These are phyloP conservation scores for Paragorgia papillata DNA, from an alignment of 92 coral and sea anemone species.

Conservation along the genomic window DNA sequence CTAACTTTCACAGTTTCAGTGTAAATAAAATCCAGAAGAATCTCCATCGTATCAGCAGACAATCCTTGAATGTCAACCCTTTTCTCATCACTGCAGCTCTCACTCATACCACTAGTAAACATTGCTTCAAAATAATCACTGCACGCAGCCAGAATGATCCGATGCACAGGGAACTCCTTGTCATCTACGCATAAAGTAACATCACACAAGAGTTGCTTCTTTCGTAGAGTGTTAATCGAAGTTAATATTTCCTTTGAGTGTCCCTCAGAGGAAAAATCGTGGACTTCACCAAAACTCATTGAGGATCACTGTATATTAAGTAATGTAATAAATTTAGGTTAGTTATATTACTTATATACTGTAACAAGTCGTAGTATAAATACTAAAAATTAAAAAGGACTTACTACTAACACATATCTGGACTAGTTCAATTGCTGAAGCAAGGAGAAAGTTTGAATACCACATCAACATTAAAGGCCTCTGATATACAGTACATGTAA, in stretches of 20 bases:
- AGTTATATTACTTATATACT: no score
- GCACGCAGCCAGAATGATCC: slow-evolving; percentile 88
- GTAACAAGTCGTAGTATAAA: no score
- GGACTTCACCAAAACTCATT: slow-evolving; percentile 45
- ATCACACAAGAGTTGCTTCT: slow-evolving; percentile 78
- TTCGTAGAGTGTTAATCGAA: slow-evolving; percentile 80
- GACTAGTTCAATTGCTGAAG: no score
- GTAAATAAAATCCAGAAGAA: slow-evolving; percentile 88
- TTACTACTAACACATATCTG: no score
- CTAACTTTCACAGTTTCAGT: slow-evolving; percentile 96
- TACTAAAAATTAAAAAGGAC: no score
- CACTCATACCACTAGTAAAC: slow-evolving; percentile 94
- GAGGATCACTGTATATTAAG: not conserved
- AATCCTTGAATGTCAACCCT: slow-evolving; percentile 72
- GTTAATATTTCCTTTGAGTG: slow-evolving; percentile 82
- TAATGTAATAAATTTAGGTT: not conserved
- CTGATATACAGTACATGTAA: no score
- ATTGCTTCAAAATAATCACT: slow-evolving; percentile 97
- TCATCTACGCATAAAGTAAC: slow-evolving; percentile 73
- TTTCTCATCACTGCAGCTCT: slow-evolving; percentile 67
- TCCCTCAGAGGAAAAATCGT: slow-evolving; percentile 68
- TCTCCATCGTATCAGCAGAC: slow-evolving; percentile 90
- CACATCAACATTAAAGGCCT: no score
- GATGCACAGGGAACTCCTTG: slow-evolving; percentile 84
- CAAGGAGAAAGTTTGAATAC: no score